These are phyloP conservation scores for Aegypius monachus DNA, from an alignment of 2,113 vertebrate species.

Conservation along the genomic window DNA sequence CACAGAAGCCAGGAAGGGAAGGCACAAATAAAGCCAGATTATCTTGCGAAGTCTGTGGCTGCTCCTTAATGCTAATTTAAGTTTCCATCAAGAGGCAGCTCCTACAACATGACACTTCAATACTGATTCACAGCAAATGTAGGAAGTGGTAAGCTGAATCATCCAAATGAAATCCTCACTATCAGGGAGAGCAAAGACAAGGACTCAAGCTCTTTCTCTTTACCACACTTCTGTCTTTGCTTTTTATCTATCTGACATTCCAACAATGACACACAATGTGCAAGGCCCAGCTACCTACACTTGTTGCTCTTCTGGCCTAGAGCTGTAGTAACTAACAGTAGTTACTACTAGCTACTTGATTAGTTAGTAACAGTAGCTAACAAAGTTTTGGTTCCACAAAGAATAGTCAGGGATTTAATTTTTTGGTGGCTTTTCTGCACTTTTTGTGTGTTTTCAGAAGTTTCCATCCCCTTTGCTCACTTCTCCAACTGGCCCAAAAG, in stretches of 20 bases:
- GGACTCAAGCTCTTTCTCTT: not conserved
- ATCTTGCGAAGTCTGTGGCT: slow-evolving; percentile 46
- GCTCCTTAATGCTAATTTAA: slow-evolving; percentile 59
- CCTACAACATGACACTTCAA: slow-evolving; percentile 24
- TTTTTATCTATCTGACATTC: not conserved
- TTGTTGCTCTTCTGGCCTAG: not conserved
- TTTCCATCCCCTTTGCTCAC: not conserved
- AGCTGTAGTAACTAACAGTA: too few relatives aligned
- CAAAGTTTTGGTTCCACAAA: not conserved
- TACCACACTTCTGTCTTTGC: not conserved
- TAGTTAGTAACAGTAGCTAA: not conserved
- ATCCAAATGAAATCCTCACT: not conserved
- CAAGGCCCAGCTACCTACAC: not conserved
- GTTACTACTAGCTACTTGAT: too few relatives aligned
- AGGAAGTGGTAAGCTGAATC: slow-evolving; percentile 10
- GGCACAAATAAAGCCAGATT: slow-evolving; percentile 59
- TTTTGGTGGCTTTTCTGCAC: not conserved
- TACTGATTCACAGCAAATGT: slow-evolving; percentile 5
- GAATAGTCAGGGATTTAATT: not conserved
- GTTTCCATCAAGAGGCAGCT: slow-evolving; percentile 45
- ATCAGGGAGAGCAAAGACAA: not conserved
- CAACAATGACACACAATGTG: not conserved
- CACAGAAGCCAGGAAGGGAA: slow-evolving; percentile 8
- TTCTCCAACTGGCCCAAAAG: not conserved
- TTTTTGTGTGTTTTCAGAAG: not conserved